Evolutionary conservation across 2,797 vertebrate species (phyloP).

Genomic region (Gymnoscopelus braueri): DNA sequence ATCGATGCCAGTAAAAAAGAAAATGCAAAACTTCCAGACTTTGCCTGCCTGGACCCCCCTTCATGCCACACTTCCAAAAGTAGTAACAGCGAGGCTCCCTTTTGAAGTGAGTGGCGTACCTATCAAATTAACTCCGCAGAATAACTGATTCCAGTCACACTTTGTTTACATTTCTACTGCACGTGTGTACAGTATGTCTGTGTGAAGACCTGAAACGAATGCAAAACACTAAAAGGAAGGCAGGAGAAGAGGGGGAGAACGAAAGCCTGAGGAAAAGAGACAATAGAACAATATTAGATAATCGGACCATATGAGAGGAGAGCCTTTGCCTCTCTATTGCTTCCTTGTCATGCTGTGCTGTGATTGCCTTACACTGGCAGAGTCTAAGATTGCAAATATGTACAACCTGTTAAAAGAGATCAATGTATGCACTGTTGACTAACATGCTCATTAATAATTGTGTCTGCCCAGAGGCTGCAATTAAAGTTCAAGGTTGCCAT

Average conservation of each 20-base stretch:
- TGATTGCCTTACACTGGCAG: neutral
- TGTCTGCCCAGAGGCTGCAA: neutral
- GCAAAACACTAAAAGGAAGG: too few relatives aligned
- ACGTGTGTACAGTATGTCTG: neutral
- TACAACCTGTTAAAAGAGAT: neutral
- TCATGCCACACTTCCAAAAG: neutral
- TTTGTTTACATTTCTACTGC: neutral
- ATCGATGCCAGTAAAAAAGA: slow-evolving; percentile 30
- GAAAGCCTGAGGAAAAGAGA: neutral
- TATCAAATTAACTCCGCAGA: neutral
- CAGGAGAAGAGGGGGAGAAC: too few relatives aligned
- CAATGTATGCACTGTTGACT: neutral
- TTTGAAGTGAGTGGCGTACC: neutral
- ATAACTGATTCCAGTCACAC: neutral
- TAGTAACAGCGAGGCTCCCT: neutral
- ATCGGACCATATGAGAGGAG: too few relatives aligned
- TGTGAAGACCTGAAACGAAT: too few relatives aligned
- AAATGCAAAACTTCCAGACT: slow-evolving; percentile 38
- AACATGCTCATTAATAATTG: neutral
- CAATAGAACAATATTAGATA: neutral
- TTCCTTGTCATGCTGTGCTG: neutral
- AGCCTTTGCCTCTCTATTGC: neutral
- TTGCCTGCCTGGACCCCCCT: neutral
- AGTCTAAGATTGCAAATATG: neutral
- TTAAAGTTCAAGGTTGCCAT: neutral